Base-by-base conservation (phyloP, 2,888 invertebrate species). In the Pemphredon lugubris region DNA sequence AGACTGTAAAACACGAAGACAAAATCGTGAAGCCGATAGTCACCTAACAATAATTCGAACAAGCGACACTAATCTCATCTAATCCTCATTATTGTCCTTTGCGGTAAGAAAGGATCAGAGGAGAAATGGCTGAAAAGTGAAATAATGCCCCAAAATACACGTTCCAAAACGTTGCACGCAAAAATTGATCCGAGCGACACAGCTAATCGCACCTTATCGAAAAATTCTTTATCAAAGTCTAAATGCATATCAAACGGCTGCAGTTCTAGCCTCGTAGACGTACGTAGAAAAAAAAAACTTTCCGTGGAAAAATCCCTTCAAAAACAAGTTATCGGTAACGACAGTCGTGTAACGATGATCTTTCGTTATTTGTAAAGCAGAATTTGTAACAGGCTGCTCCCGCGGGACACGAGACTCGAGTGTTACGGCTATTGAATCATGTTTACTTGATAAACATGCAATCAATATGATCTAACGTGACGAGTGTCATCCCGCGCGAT, bases 381-480 rank as follows among this genome's bases (percentile, higher is more conserved):
- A 64, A 53, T 45, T 50, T n/a, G 51, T 39, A 13, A 39, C 23
- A 13, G 18, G 37, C 37, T 44, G 20, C 44, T 51, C 53, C 60
- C 71, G 21, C 53, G 61, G 51, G 60, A 57, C 32, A 53, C 54
- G 64, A 50, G 48, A 67, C 60, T 73, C 64, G n/a, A n/a, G n/a
- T n/a, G 64, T 72, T 73, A 70, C 69, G 63, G 71, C 59, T 71
- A 84, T 84, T 82, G 78, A 83, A 81, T 81, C 77, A 75, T 78
- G 79, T 84, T 84, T 84, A 84, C 83, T 23, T 77, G 26, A 83
- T 83, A 83, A 83, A 84, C 84, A 77, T 63, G 79, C 74, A 30
- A 30, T 83, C 79, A 82, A 83, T 83, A 76, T 64, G 55, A 59
- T 75, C 54, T n/a, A 50, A 69, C 53, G 60, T 55, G 40, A 48